phyloP scores from a whole-genome alignment of 2,888 invertebrate species.

The Lutraria lutraria region DNA sequence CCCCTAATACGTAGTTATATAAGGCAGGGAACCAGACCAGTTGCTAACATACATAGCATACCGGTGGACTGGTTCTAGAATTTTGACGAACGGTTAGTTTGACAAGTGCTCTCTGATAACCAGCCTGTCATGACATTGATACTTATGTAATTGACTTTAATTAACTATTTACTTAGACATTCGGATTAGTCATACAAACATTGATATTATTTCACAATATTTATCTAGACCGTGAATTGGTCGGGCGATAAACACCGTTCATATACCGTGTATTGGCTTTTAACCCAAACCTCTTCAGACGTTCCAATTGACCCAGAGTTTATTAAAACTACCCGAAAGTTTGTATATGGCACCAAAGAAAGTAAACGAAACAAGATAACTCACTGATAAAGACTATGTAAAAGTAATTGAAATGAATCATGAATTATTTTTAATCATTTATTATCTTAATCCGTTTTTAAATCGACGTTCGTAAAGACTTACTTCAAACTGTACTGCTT shows the following conservation, averaged over 20 bases:
- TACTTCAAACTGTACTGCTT: conserved; percentile 1
- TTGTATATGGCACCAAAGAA: conserved; percentile 29
- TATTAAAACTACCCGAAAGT: conserved; percentile 17
- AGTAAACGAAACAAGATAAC: conserved; percentile 26
- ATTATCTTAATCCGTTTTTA: conserved; percentile 31
- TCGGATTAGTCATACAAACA: conserved; percentile 35
- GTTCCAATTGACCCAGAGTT: conserved; percentile 27
- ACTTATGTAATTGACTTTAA: conserved; percentile 45
- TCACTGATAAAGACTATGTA: conserved; percentile 14
- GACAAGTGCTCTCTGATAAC: conserved; percentile 4
- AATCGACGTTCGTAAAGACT: conserved; percentile 2
- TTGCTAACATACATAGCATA: not conserved
- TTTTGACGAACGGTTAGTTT: conserved; percentile 16
- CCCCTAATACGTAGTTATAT: not conserved
- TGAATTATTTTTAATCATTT: conserved; percentile 20
- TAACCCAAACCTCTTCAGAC: conserved; percentile 33
- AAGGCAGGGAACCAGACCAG: no score
- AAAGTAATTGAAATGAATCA: conserved; percentile 19
- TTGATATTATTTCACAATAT: conserved; percentile 31
- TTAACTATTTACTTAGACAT: conserved; percentile 45
- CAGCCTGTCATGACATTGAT: conserved; percentile 32
- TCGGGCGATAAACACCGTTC: conserved; percentile 32
- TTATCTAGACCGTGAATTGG: conserved; percentile 30
- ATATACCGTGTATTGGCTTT: conserved; percentile 33
- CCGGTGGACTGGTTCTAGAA: not conserved